A percentile compares a stretch with the other conserved stretches of the same genome.
phyloP scores from a whole-genome alignment of 2,888 invertebrate genomes.

The Chaitophorus viminalis region DNA sequence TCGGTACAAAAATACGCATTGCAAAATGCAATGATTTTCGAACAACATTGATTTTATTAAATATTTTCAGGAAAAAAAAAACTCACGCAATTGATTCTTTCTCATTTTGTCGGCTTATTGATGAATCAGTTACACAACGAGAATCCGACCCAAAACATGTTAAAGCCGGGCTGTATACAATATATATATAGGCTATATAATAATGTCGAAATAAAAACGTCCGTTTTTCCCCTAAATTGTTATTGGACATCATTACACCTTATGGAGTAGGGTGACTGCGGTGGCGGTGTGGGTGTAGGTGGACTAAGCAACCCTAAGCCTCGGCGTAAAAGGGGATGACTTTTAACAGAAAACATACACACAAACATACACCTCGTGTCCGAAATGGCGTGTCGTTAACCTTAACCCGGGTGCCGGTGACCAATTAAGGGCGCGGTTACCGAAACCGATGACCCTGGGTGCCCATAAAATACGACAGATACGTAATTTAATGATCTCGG shows the following conservation, averaged over 20 bases:
- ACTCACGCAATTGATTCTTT: background rate
- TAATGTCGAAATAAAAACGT: slow-evolving; percentile 58
- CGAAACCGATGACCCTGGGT: slow-evolving; percentile 58
- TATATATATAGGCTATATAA: slow-evolving; percentile 32
- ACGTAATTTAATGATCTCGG: slow-evolving; percentile 60
- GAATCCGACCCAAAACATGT: slow-evolving; percentile 36
- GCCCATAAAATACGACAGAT: slow-evolving; percentile 59
- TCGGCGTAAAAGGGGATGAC: slow-evolving; percentile 46
- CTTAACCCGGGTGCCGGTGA: slow-evolving; percentile 60
- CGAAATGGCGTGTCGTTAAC: slow-evolving; percentile 61
- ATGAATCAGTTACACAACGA: slow-evolving; percentile 19
- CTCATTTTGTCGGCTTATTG: background rate
- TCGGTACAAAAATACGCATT: background rate
- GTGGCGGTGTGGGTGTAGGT: slow-evolving; percentile 29
- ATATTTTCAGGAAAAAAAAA: background rate
- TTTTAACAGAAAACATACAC: slow-evolving; percentile 58
- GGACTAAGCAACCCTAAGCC: slow-evolving; percentile 57
- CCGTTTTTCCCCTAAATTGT: slow-evolving; percentile 59
- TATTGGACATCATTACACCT: slow-evolving; percentile 60
- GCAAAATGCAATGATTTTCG: background rate
- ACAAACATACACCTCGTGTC: slow-evolving; percentile 54
- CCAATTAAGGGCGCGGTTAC: slow-evolving; percentile 62
- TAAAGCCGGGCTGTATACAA: background rate
- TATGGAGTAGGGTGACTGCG: slow-evolving; percentile 18
- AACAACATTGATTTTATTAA: background rate